Evolutionary conservation across 2,113 vertebrate genomes (phyloP).

Genomic region (Scartelaos histophorus): DNA sequence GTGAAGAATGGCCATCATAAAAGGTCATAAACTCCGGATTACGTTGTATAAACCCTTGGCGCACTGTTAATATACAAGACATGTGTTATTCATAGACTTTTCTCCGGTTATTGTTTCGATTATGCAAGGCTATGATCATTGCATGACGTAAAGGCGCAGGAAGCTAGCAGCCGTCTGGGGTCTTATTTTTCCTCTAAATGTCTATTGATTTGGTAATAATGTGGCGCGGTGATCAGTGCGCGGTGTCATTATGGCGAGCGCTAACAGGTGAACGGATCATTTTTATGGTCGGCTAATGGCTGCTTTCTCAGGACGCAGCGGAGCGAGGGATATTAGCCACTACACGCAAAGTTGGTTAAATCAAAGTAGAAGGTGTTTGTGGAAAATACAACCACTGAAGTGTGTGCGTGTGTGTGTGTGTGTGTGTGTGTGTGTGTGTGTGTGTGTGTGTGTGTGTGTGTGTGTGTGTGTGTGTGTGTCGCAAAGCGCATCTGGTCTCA

Average conservation of each 20-base stretch:
- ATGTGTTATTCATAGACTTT: conserved; percentile 38
- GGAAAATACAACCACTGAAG: conserved; percentile 10
- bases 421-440: no score
- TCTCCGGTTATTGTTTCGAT: conserved; percentile 34
- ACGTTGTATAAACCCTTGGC: conserved; percentile 25
- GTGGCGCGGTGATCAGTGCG: conserved; percentile 21
- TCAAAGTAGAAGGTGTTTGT: conserved; percentile 1
- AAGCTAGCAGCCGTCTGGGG: conserved; percentile 26
- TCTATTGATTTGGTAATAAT: conserved; percentile 46
- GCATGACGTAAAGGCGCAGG: conserved; percentile 30
- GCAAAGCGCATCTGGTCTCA: no score
- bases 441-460: no score
- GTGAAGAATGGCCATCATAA: conserved; percentile 50
- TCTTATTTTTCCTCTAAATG: conserved; percentile 31
- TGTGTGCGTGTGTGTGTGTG: no score
- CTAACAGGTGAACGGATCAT: conserved; percentile 20
- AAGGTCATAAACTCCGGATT: conserved; percentile 48
- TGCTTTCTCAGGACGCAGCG: conserved; percentile 22
- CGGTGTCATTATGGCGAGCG: conserved; percentile 29
- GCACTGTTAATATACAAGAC: conserved; percentile 36
- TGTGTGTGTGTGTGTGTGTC: no score
- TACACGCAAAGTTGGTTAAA: conserved; percentile 6
- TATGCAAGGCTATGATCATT: conserved; percentile 24
- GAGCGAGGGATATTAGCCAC: neutral
- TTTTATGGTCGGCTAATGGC: conserved; percentile 28